Evolutionary conservation across 2,888 invertebrate genomes (phyloP).

Genomic region (Macrophya annulata): DNA sequence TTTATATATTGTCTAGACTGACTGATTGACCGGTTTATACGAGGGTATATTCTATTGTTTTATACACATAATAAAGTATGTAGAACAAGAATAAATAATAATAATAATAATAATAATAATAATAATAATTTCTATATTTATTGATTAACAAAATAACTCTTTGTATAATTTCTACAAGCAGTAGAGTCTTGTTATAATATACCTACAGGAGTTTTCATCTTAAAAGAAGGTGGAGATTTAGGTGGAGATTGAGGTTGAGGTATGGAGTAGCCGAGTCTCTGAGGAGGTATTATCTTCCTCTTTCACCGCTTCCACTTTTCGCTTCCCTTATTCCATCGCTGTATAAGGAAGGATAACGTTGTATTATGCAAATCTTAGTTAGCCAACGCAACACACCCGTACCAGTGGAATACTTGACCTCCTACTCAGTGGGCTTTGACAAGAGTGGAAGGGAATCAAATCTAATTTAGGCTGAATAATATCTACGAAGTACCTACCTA

Average conservation of each 20-base stretch:
- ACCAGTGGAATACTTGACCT: conserved; percentile 16
- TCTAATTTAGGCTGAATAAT: conserved; percentile 37
- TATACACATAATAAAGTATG: no score
- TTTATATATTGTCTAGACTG: no score
- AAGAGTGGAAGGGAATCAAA: conserved; percentile 30
- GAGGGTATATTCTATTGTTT: no score
- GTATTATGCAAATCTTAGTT: conserved; percentile 42
- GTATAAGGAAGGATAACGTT: conserved; percentile 7
- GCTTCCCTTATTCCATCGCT: not conserved
- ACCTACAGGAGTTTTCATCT: not conserved
- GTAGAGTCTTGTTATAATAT: not conserved
- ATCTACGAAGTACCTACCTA: not conserved
- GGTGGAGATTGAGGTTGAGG: not conserved
- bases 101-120: no score
- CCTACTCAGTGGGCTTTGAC: conserved; percentile 17
- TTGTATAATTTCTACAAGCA: not conserved
- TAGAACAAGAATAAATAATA: no score
- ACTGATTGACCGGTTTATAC: no score
- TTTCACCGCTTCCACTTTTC: not conserved
- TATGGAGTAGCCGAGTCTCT: not conserved
- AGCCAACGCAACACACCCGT: not conserved
- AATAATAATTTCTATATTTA: no score
- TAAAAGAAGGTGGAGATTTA: not conserved
- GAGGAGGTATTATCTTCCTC: not conserved
- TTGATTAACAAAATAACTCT: not conserved